Conservation (phyloP, 2,888 invertebrate species). For the Heteromurus nitidus region DNA sequence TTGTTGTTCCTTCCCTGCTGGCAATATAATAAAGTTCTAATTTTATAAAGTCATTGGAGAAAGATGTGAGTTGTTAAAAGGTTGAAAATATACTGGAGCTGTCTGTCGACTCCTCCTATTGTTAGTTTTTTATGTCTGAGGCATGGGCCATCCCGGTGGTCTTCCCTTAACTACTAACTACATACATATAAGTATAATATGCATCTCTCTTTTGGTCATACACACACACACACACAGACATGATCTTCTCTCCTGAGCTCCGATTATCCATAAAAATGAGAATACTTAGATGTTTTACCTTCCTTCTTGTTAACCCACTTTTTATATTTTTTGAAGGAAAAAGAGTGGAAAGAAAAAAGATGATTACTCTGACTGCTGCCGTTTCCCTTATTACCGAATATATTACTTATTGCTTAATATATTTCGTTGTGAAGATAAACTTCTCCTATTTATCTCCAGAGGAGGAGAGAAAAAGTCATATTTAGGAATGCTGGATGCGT, state of each 20-base stretch:
- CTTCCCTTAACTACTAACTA: slow-evolving; percentile 59
- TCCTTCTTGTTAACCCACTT: slow-evolving; percentile 62
- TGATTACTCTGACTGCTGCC: slow-evolving; percentile 50
- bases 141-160: slow-evolving; percentile 71
- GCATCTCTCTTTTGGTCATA: no score
- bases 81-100: slow-evolving; percentile 72
- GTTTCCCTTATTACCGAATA: slow-evolving; percentile 30
- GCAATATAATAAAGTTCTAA: slow-evolving; percentile 73
- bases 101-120: slow-evolving; percentile 72
- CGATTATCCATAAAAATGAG: slow-evolving; percentile 53
- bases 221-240: no score
- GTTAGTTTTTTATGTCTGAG: slow-evolving; percentile 70
- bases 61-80: slow-evolving; percentile 70
- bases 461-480: background rate
- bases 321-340: slow-evolving; percentile 35
- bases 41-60: slow-evolving; percentile 73
- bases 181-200: slow-evolving; percentile 53
- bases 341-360: background rate
- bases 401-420: slow-evolving; percentile 55
- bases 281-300: background rate
- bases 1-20: slow-evolving; percentile 66
- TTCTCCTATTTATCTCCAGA: slow-evolving; percentile 5
- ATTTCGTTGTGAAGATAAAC: slow-evolving; percentile 12
- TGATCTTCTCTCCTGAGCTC: slow-evolving; percentile 1
- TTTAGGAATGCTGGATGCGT: background rate